These are phyloP conservation scores for Drosophila silvestris DNA, from an alignment of 2,888 invertebrate genomes.

Conservation along the genomic window DNA sequence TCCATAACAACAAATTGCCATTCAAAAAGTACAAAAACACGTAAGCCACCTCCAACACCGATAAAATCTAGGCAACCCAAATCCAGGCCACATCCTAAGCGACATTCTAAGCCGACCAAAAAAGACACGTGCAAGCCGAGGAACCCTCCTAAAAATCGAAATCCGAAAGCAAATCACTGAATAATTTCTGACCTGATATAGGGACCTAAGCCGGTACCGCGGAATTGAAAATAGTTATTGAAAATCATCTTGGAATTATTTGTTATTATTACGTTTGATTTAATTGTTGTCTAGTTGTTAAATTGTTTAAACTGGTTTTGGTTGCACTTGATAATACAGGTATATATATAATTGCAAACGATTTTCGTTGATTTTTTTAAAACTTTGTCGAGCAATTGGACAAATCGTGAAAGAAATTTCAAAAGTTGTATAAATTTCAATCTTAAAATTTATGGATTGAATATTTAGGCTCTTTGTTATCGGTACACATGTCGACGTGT, in stretches of 20 bases:
- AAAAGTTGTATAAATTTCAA: neutral
- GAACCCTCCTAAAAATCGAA: neutral
- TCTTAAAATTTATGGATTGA: neutral
- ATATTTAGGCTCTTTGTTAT: neutral
- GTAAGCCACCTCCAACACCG: neutral
- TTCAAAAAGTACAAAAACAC: neutral
- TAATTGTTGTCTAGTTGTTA: neutral
- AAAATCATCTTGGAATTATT: neutral
- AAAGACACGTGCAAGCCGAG: neutral
- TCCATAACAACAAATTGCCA: neutral
- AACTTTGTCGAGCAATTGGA: neutral
- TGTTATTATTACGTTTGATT: neutral
- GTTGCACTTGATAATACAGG: neutral
- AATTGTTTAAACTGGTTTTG: neutral
- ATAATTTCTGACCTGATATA: neutral
- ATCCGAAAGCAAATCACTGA: neutral
- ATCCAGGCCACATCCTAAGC: neutral
- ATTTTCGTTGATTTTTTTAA: neutral
- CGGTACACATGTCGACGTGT: neutral
- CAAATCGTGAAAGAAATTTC: neutral
- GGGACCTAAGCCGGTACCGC: neutral
- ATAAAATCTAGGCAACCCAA: neutral
- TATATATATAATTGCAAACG: conserved; percentile 1
- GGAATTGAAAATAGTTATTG: neutral
- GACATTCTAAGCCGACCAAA: neutral